phyloP scores from a whole-genome alignment of 2,888 invertebrate species.

The Conops quadrifasciatus region DNA sequence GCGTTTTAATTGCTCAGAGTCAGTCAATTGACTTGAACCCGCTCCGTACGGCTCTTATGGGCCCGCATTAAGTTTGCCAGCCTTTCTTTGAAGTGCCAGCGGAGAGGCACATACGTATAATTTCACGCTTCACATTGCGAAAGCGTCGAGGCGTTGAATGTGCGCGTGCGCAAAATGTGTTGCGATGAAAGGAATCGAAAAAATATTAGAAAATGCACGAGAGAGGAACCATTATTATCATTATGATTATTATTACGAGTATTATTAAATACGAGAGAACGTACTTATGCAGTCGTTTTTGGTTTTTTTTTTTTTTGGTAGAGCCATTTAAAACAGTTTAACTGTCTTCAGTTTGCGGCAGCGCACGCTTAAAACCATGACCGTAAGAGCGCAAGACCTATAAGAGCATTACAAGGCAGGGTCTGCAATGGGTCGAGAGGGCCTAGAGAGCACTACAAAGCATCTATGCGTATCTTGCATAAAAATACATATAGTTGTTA shows the following conservation, averaged over 20 bases:
- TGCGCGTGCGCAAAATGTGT: slow-evolving; percentile 44
- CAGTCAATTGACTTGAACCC: slow-evolving; percentile 29
- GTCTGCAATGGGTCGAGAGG: too few relatives aligned
- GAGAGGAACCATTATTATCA: too few relatives aligned
- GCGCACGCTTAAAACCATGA: too few relatives aligned
- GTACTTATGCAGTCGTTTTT: slow-evolving; percentile 24
- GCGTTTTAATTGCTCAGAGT: slow-evolving; percentile 30
- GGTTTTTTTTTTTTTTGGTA: slow-evolving; percentile 20
- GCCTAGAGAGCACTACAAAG: too few relatives aligned
- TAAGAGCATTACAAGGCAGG: too few relatives aligned
- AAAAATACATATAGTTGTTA: too few relatives aligned
- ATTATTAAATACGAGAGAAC: neutral
- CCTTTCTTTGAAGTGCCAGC: slow-evolving; percentile 20
- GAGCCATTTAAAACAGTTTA: slow-evolving; percentile 25
- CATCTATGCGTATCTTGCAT: too few relatives aligned
- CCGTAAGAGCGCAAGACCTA: too few relatives aligned
- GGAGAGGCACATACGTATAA: slow-evolving; percentile 43
- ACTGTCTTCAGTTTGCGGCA: slow-evolving; percentile 24
- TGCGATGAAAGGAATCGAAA: neutral
- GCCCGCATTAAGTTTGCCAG: neutral
- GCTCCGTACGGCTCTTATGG: slow-evolving; percentile 5
- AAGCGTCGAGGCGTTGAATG: slow-evolving; percentile 52
- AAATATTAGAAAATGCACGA: slow-evolving; percentile 1
- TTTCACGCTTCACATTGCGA: slow-evolving; percentile 62
- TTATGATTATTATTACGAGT: too few relatives aligned